These are phyloP conservation scores for Rhingia campestris DNA, from an alignment of 2,888 invertebrate genomes.

Conservation along the genomic window DNA sequence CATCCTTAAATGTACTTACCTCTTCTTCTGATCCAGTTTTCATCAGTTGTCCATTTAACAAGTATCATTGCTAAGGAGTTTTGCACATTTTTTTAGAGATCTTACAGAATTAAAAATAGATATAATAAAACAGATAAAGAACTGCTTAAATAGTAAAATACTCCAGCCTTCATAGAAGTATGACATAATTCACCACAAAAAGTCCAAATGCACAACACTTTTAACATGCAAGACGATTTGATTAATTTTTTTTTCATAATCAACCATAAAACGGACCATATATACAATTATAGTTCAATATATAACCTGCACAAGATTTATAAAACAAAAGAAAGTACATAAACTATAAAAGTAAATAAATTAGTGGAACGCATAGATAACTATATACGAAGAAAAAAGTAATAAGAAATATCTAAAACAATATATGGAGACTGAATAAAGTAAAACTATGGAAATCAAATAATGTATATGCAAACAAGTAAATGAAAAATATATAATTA, in stretches of 20 bases:
- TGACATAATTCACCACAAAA: not conserved
- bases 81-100: too few species aligned
- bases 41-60: too few species aligned
- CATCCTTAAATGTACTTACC: too few species aligned
- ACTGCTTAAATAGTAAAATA: too few species aligned
- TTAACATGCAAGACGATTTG: not conserved
- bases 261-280: conserved; percentile 28
- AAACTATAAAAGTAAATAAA: conserved; percentile 30
- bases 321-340: conserved; percentile 16
- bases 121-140: too few species aligned
- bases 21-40: too few species aligned
- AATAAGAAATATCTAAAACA: conserved; percentile 37
- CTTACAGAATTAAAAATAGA: too few species aligned
- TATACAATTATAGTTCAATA: conserved; percentile 1
- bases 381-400: conserved; percentile 16
- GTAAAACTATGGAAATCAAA: conserved; percentile 68
- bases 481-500: conserved; percentile 9
- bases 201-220: not conserved
- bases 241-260: not conserved
- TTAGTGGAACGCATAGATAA: not conserved
- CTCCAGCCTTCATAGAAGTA: too few species aligned
- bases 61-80: too few species aligned
- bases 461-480: conserved; percentile 15
- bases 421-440: conserved; percentile 70
- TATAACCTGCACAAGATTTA: conserved; percentile 40